These are phyloP conservation scores for Eueremaeus valkanovi DNA, from an alignment of 2,888 invertebrate species.

Conservation along the genomic window DNA sequence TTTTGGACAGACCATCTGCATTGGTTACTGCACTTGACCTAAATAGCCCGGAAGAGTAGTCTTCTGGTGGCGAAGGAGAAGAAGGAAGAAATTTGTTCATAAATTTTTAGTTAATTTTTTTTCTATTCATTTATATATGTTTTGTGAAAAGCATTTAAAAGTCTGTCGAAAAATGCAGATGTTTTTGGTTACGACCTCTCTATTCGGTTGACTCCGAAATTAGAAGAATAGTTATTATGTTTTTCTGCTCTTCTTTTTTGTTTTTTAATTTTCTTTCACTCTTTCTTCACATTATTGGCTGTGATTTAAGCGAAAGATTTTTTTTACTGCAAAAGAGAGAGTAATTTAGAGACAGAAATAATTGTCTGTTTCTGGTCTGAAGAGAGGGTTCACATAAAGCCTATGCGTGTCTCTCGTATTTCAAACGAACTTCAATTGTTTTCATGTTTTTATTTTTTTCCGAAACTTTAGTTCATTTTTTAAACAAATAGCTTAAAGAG, in stretches of 20 bases:
- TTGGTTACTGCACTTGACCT: slow-evolving; percentile 34
- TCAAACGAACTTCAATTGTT: too few relatives aligned
- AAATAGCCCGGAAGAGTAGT: slow-evolving; percentile 25
- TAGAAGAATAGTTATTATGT: neutral
- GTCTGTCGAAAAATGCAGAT: slow-evolving; percentile 4
- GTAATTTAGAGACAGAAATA: too few relatives aligned
- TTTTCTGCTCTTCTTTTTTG: neutral
- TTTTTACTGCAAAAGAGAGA: neutral
- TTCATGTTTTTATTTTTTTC: too few relatives aligned
- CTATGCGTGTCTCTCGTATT: neutral
- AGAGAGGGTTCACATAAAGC: neutral
- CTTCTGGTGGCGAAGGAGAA: neutral
- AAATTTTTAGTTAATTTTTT: slow-evolving; percentile 8
- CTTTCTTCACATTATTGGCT: neutral
- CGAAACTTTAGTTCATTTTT: too few relatives aligned
- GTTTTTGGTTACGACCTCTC: neutral
- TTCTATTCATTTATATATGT: neutral
- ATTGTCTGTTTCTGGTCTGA: neutral
- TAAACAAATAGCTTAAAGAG: neutral
- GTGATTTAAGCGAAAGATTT: neutral
- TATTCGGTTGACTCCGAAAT: neutral
- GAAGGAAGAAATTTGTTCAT: slow-evolving; percentile 7
- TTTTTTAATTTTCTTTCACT: slow-evolving; percentile 1
- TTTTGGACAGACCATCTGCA: neutral
- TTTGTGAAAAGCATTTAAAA: neutral